Base-by-base conservation (phyloP, 2,797 vertebrate genomes). In the Clamator glandarius region DNA sequence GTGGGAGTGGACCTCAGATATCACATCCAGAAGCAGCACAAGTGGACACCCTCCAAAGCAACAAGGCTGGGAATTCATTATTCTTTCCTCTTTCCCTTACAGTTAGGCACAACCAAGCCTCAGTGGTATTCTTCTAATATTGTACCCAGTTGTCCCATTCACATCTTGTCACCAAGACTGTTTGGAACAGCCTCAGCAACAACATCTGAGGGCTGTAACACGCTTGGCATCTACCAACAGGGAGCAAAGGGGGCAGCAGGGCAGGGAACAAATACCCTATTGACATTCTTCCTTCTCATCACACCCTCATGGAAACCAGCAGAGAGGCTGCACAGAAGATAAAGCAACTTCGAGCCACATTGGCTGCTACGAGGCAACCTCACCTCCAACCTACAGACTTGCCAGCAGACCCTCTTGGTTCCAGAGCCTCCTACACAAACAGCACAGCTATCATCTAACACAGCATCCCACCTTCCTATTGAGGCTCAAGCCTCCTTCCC, bases 401-500 rank as follows among this genome's bases (percentile, higher is more conserved):
- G 5, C 48, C n/a, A 1, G 36, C 36, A 73, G 67, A 66, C 26
- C 82, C 26, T 41, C 8, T 0, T 0, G 12, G 5, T 44, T 78
- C 39, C 39, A 1, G 21, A 70, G 84, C 12, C 70, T 89, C 67
- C 78, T 16, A 55, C 48, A 23, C 51, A 5, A 19, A 17, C 24
- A 44, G 57, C 69, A 8, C 12, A 1, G 72, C 36, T 7, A 8
- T 25, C 3, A 4, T 2, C 51, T 12, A 21, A 0, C 5, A 2
- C 59, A 82, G 63, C 93, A 89, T 35, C 90, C 92, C 44, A 2
- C 26, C 48, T 5, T 5, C 46, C 29, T 13, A 21, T 41, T 3
- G 0, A 24, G 35, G 28, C 39, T 48, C 3, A 3, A n/a, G n/a
- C 51, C 59, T n/a, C 0, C 0, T 9, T 7, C 25, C 29, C 46